Evolutionary conservation across 2,888 invertebrate species (phyloP).

Genomic region (Drosophila percnosoma): DNA sequence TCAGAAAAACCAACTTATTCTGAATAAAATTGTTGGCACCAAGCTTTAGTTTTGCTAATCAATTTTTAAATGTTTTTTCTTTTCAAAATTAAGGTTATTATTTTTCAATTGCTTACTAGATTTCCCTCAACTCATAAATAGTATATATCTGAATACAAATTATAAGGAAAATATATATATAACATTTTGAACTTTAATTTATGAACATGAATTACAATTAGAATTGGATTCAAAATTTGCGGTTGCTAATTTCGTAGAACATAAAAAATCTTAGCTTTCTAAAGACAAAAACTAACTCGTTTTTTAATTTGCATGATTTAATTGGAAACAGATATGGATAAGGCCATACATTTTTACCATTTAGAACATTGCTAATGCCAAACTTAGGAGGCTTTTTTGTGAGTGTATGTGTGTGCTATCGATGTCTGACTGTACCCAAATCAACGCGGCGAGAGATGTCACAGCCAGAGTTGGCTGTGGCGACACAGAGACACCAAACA

Average conservation of each 20-base stretch:
- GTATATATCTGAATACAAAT: not conserved
- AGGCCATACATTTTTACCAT: not conserved
- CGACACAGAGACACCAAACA: constrained; percentile 43
- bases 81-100: not conserved
- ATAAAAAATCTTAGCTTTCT: not conserved
- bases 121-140: not conserved
- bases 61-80: not conserved
- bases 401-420: constrained; percentile 5
- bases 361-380: not conserved
- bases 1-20: not conserved
- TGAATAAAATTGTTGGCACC: no score
- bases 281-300: not conserved
- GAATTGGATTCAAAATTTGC: not conserved
- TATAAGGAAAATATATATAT: not conserved
- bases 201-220: not conserved
- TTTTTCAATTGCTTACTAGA: fast-evolving
- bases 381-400: not conserved
- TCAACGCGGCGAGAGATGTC: constrained; percentile 59
- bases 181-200: not conserved
- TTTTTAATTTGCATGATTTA: not conserved
- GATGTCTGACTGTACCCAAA: constrained; percentile 70
- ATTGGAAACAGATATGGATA: not conserved
- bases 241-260: not conserved
- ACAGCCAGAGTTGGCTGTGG: constrained; percentile 14
- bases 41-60: not conserved